Base-by-base conservation (phyloP, 2,888 invertebrate species). In the Philereme transversata region DNA sequence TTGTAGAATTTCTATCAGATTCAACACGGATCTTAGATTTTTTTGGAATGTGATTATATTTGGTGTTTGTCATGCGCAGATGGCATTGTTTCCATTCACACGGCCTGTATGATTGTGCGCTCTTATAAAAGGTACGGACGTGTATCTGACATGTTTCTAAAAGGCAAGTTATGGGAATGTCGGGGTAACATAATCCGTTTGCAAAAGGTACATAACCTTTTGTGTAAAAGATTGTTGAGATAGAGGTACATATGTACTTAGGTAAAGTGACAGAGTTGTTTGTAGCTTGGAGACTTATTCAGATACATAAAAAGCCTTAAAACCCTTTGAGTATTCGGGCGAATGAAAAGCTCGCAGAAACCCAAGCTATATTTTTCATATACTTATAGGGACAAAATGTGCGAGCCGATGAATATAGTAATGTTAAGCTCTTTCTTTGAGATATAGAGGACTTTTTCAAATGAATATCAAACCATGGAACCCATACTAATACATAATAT, bases 81-180 rank as follows among this genome's bases (percentile, higher is more conserved):
- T 55, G 55, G 8, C 35, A 51, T 62, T 58, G 58, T 58, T 41
- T 55, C 55, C 58, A 58, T 62, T 62, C 62, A 38, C 62, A 59
- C 55, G 55, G 51, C 7, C 5, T 36, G 49, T 48, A 9, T 10
- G 53, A 46, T 5, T 10, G 54, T 11, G 22, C 22, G 22, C 22
- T 40, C 4, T 40, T 8, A 44, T 44, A 11, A 6, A 40, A 40
- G 47, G 36, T 49, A 38, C n/a, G n/a, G 11, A 33, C 33, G 5
- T 41, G 40, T 48, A 6, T 54, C 52, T 10, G 52, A 55, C 60
- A 52, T 40, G 48, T 52, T 48, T 41, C 35, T 51, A 51, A 54
- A 52, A 56, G 53, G 50, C 45, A 44, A 50, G 38, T 35, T 57
- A 50, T 61, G 61, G 52, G 57, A 62, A 62, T 62, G 61, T 38